phyloP scores from a whole-genome alignment of 2,113 vertebrate species.

The Podarcis raffonei region DNA sequence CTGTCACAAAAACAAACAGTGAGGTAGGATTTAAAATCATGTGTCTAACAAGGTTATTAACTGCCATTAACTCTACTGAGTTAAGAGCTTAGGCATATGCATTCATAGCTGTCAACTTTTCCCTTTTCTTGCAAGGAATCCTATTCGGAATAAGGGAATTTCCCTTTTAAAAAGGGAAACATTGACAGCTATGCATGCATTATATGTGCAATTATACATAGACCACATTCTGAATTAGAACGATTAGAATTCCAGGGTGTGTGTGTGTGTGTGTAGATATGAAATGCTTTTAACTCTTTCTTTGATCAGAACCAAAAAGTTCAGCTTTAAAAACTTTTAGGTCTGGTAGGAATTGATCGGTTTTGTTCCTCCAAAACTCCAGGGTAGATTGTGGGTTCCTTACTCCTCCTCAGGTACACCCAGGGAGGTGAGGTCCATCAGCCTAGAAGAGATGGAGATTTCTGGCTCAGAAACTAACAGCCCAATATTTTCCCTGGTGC shows the following conservation, averaged over 20 bases:
- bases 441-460: neutral
- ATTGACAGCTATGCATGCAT: too few species aligned
- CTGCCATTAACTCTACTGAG: neutral
- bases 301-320: neutral
- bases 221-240: neutral
- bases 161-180: too few species aligned
- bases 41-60: neutral
- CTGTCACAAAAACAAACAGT: neutral
- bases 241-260: neutral
- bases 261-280: neutral
- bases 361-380: neutral
- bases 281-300: neutral
- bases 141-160: too few species aligned
- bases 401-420: neutral
- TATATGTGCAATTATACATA: neutral
- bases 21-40: neutral
- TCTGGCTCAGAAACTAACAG: neutral
- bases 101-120: too few species aligned
- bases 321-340: neutral
- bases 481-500: neutral
- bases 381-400: neutral
- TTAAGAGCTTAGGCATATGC: neutral
- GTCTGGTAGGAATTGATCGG: neutral
- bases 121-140: too few species aligned
- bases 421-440: neutral